A percentile compares a stretch with the other conserved stretches of the same genome.
Conservation (phyloP, 1,140 invertebrate genomes). For the Apis mellifera region Amel_HAv3.1 CM009935.2:10423501-10424000, state of each 20-base stretch:
- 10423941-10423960: no score
- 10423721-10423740: slow-evolving; percentile 6
- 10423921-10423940: no score
- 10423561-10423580: slow-evolving; percentile 14
- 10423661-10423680: not conserved
- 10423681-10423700: not conserved
- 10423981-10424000: no score
- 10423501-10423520: slow-evolving; percentile 55
- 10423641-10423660: not conserved
- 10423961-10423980: no score
- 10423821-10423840: no score
- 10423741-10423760: slow-evolving; percentile 1
- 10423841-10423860: no score
- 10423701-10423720: not conserved
- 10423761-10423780: not conserved
- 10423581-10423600: no score
- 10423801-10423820: no score
- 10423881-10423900: no score
- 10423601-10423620: not conserved
- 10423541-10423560: slow-evolving; percentile 53
- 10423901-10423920: no score
- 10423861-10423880: no score
- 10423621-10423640: not conserved
- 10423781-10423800: no score
- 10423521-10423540: slow-evolving; percentile 49